These are phyloP conservation scores for Cephonodes hylas DNA, from an alignment of 2,888 invertebrate species.

Conservation along the genomic window DNA sequence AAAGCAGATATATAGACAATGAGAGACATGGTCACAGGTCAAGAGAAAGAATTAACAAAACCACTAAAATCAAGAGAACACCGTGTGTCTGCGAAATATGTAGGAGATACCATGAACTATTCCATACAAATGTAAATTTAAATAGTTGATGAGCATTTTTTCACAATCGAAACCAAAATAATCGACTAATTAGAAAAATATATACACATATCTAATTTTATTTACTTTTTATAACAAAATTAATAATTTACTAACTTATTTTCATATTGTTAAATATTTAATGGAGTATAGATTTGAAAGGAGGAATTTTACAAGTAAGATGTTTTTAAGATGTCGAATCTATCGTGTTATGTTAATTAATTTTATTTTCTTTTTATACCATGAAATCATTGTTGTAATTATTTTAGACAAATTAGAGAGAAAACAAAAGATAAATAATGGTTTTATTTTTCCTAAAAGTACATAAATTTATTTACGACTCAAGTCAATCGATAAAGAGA, in stretches of 20 bases:
- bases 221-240: neutral
- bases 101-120: slow-evolving; percentile 63
- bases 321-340: neutral
- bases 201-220: neutral
- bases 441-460: neutral
- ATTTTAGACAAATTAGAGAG: slow-evolving; percentile 17
- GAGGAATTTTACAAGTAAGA: slow-evolving; percentile 17
- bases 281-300: neutral
- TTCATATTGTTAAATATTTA: neutral
- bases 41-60: slow-evolving; percentile 19
- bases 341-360: neutral
- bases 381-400: slow-evolving; percentile 30
- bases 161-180: neutral
- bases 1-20: slow-evolving; percentile 58
- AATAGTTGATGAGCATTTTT: slow-evolving; percentile 8
- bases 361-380: slow-evolving; percentile 18
- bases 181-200: neutral
- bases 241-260: neutral
- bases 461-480: neutral
- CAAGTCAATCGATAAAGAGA: too few relatives aligned
- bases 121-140: slow-evolving; percentile 41
- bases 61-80: slow-evolving; percentile 20
- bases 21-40: slow-evolving; percentile 18
- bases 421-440: neutral
- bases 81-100: slow-evolving; percentile 72